Evolutionary conservation across 1,140 invertebrate genomes (phyloP), one percentile per base, ranked within the genome.

Genomic region (Diorhabda elongata): DNA sequence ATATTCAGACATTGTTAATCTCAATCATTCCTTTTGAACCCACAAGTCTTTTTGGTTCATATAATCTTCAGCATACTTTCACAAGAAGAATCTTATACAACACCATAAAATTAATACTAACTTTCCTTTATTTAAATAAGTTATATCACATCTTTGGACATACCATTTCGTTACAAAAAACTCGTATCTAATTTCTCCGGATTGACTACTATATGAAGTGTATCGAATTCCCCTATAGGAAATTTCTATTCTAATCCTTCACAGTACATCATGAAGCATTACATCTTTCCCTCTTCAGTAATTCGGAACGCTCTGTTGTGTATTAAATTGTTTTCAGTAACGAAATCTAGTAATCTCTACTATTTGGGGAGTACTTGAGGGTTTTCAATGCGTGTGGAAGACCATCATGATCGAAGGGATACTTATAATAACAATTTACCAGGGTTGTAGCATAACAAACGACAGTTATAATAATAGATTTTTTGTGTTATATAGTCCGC

Each of bases 291-390:
- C 59, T 43, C 9, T 43, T 9, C 41, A 7, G 11, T 42, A 41
- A 41, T 43, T 43, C 59, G 42, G 26, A 41, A 43, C 57, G 44
- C 57, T 52, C 65, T 60, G 58, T 67, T 60, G 57, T 52, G 57
- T 60, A 67, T 67, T 60, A 67, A 67, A 61, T 60, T 58, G 65
- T 67, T 67, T 67, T 60, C 65, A 59, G 65, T 67, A 67, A 67
- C 65, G 41, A 67, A 67, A 67, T 67, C 65, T 67, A 67, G 52
- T 67, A 67, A 67, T 67, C 57, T 57, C 65, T 67, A 60, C 65
- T 67, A 56, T 67, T 67, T 60, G 65, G 65, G 65, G 59, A 26
- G 65, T 67, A 47, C 65, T 67, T 67, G 65, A 67, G 65, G 58
- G 65, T 26, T 67, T 67, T 67, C 65, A 67, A 44, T 67, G 65